Evolutionary conservation across 2,797 vertebrate genomes (phyloP), one percentile per base, ranked within the genome.

Genomic region (Enteromius trimaculatus): DNA sequence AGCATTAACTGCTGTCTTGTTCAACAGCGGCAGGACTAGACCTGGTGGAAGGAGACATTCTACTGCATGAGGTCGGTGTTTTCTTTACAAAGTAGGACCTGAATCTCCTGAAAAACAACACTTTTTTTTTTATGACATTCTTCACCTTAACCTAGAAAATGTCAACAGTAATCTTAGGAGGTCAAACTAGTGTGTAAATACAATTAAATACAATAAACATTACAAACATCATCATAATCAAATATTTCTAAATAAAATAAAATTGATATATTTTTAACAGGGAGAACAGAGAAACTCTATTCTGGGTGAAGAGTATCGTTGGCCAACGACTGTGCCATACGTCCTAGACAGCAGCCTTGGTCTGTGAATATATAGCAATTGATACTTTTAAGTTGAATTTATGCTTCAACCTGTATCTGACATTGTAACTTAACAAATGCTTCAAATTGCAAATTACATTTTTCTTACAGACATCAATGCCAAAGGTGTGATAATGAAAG

Each of bases 41-140:
- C 77, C 92, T 98, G 90, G 91, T 95, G 88, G 96, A 98, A 81
- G 97, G 97, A 84, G 96, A 97, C 86, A 96, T 97, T 70, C 90
- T 75, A 78, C 82, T 92, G 68, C 85, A 92, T 0, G n/a, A 39
- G 86, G 97, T 97, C 77, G 94, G 95, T 92, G 85, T n/a, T 31
- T 65, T 8, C 10, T 21, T 31, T 16, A 21, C 26, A 51, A 51
- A 21, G 9, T 31, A 51, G 26, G 1, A 19, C 17, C 26, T 51
- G 10, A 62, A 62, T 29, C 23, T 29, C 4, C 3, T 2, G 58
- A 60, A 26, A 11, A 58, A 66, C 0, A 21, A 66, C 8, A 21
- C 9, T 1, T 21, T 0, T 1, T 39, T 42, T 29, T 42, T 69
- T 6, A 69, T 21, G 5, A 14, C 4, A 68, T 68, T 37, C 21